Conservation (phyloP, 2,113 vertebrate genomes). For the Malurus alboscapulatus region DNA sequence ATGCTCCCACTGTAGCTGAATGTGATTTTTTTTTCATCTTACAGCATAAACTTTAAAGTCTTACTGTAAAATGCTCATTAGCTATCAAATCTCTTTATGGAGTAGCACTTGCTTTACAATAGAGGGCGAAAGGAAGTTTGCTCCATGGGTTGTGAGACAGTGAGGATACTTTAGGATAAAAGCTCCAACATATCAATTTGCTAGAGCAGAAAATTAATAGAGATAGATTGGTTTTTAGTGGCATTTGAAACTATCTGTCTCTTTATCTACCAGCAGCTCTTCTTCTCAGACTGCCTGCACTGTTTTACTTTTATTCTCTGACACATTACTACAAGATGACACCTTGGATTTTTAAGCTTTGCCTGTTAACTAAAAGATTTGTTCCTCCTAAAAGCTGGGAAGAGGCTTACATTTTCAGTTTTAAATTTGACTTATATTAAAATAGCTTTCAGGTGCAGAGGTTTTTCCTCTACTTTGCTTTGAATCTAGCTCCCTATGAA, state of each 20-base stretch:
- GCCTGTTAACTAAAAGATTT: neutral
- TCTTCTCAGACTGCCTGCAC: neutral
- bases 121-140: neutral
- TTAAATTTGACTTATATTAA: neutral
- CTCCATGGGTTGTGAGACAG: neutral
- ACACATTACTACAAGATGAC: neutral
- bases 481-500: neutral
- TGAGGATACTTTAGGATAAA: neutral
- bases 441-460: neutral
- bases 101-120: constrained; percentile 10
- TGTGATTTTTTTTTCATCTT: neutral
- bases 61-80: constrained; percentile 51
- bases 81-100: neutral
- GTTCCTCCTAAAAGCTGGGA: neutral
- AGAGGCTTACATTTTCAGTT: neutral
- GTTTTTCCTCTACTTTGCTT: neutral
- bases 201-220: constrained; percentile 25
- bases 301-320: neutral
- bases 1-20: constrained; percentile 8
- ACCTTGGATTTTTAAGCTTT: neutral
- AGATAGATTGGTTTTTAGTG: neutral
- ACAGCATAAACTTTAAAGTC: constrained; percentile 46
- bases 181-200: neutral
- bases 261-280: neutral
- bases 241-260: constrained; percentile 16